Percentiles rank a stretch among this genome's conserved stretches.
phyloP scores from a whole-genome alignment of 1,140 invertebrate species.

The Triops cancriformis region DNA sequence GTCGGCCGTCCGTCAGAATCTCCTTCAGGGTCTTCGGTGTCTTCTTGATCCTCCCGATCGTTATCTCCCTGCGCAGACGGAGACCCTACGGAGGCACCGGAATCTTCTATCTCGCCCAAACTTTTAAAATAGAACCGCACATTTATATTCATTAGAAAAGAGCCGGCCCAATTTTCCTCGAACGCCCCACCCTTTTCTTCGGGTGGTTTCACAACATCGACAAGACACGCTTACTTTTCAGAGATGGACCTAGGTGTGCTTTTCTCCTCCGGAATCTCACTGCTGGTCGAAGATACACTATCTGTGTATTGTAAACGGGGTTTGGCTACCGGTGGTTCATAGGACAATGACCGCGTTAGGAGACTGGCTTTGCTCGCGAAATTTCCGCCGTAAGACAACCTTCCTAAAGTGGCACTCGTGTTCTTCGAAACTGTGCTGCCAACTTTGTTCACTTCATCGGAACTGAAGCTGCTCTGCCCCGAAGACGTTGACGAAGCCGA shows the following conservation, averaged over 20 bases:
- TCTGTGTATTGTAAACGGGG: neutral
- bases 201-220: neutral
- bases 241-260: neutral
- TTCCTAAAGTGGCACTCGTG: neutral
- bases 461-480: neutral
- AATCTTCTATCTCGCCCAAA: constrained; percentile 17
- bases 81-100: constrained; percentile 13
- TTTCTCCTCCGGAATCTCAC: constrained; percentile 15
- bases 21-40: constrained; percentile 20
- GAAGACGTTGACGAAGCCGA: neutral
- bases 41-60: constrained; percentile 15
- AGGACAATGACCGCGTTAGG: neutral
- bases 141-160: constrained; percentile 14
- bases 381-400: neutral
- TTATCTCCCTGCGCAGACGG: constrained; percentile 7
- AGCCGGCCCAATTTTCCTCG: no score
- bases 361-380: neutral
- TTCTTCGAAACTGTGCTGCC: neutral
- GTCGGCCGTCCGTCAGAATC: constrained; percentile 36
- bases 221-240: neutral
- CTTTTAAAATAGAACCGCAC: neutral
- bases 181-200: no score
- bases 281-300: constrained; percentile 16
- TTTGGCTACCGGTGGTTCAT: neutral
- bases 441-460: neutral